Conservation (phyloP, 2,797 vertebrate species). For the Nannoperca australis region DNA sequence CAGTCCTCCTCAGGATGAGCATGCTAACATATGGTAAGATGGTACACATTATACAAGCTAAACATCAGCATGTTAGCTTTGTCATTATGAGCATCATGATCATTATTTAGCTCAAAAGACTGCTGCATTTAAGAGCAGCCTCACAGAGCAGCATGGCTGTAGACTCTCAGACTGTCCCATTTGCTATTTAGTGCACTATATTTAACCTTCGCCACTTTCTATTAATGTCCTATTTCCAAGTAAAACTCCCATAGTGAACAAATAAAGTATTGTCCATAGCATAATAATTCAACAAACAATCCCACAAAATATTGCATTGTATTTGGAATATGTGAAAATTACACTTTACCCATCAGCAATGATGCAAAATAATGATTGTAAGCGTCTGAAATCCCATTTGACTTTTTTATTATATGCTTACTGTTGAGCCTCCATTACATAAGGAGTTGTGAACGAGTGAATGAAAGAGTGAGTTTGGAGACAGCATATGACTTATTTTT, state of each 20-base stretch:
- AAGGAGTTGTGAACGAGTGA: constrained; percentile 1
- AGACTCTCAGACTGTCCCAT: not conserved
- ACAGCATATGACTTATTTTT: not conserved
- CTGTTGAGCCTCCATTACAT: not conserved
- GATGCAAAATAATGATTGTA: not conserved
- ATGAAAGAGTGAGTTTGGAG: not conserved
- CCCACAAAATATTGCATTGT: too few species aligned
- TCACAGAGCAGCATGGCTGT: not conserved
- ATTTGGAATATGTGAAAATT: not conserved
- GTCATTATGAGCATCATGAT: not conserved
- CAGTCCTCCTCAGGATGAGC: not conserved
- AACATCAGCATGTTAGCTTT: not conserved
- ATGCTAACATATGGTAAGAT: not conserved
- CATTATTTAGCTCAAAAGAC: not conserved
- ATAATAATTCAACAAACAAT: too few species aligned
- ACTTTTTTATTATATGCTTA: not conserved
- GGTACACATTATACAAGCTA: not conserved
- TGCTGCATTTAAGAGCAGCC: not conserved
- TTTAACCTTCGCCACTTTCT: not conserved
- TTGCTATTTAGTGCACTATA: not conserved
- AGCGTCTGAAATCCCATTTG: not conserved
- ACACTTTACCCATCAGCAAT: not conserved
- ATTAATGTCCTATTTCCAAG: not conserved
- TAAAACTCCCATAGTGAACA: not conserved
- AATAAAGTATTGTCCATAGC: not conserved